Evolutionary conservation across 2,888 invertebrate species (phyloP).

Genomic region (Euplagia quadripunctaria): DNA sequence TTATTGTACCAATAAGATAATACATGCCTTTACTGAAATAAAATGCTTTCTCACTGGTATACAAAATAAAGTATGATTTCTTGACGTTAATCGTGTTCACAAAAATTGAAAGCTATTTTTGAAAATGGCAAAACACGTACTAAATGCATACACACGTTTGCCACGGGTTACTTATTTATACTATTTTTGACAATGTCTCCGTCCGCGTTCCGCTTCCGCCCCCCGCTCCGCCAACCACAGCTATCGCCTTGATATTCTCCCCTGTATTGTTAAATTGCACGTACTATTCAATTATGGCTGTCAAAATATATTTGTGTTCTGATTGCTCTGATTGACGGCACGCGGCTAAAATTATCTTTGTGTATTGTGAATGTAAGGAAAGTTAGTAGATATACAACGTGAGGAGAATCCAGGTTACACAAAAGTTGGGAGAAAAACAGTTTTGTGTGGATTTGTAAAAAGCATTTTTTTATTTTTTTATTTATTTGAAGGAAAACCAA

Average conservation of each 20-base stretch:
- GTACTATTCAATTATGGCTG: constrained; percentile 55
- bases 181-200: background rate
- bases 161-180: background rate
- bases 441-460: background rate
- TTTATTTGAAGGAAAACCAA: too few species aligned
- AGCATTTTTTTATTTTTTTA: too few species aligned
- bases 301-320: constrained; percentile 58
- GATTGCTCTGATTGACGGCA: constrained; percentile 41
- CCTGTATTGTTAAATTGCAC: constrained; percentile 39
- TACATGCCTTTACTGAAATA: too few species aligned
- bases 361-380: constrained; percentile 9
- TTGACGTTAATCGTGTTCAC: too few species aligned
- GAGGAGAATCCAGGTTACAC: background rate
- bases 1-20: too few species aligned
- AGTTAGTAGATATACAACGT: background rate
- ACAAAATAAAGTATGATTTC: too few species aligned
- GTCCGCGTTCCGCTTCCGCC: background rate
- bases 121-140: too few species aligned
- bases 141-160: too few species aligned
- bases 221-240: constrained; percentile 5
- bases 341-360: constrained; percentile 39
- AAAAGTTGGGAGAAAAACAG: background rate
- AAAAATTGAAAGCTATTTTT: too few species aligned
- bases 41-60: too few species aligned
- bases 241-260: constrained; percentile 15